phyloP scores from a whole-genome alignment of 2,797 vertebrate species.

The Hemibagrus guttatus region DNA sequence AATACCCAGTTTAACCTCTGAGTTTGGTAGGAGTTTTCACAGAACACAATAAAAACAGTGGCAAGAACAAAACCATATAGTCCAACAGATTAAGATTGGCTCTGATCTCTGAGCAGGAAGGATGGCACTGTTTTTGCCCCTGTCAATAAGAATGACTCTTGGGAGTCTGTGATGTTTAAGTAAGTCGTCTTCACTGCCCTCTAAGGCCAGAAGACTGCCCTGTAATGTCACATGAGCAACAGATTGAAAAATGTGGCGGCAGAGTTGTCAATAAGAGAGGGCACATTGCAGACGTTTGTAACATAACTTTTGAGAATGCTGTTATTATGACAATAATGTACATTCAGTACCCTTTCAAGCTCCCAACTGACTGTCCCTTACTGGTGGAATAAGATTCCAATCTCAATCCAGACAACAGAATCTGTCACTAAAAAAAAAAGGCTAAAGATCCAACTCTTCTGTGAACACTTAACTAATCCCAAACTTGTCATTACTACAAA shows the following conservation, averaged over 20 bases:
- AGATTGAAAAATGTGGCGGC: neutral
- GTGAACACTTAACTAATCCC: too few species aligned
- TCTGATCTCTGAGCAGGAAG: neutral
- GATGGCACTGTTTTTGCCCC: conserved; percentile 16
- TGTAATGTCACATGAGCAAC: neutral
- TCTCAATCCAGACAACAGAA: too few species aligned
- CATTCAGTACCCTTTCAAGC: too few species aligned
- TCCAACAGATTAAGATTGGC: neutral
- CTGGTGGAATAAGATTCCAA: too few species aligned
- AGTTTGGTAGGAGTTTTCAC: neutral
- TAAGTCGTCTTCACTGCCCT: neutral
- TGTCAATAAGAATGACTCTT: conserved; percentile 1
- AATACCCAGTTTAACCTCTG: neutral
- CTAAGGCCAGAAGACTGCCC: neutral
- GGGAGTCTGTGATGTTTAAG: neutral
- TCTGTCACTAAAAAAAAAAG: too few species aligned
- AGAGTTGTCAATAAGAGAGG: neutral
- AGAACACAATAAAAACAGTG: neutral
- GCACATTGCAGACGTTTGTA: neutral
- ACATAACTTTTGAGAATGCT: neutral
- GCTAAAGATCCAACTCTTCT: too few species aligned
- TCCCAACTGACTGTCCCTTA: too few species aligned
- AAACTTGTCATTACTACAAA: too few species aligned
- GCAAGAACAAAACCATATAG: neutral
- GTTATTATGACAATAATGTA: neutral